Percentiles rank a stretch among this genome's conserved stretches.
Evolutionary conservation across 1,140 invertebrate species (phyloP).

Genomic region (Drosophila virilis): DNA sequence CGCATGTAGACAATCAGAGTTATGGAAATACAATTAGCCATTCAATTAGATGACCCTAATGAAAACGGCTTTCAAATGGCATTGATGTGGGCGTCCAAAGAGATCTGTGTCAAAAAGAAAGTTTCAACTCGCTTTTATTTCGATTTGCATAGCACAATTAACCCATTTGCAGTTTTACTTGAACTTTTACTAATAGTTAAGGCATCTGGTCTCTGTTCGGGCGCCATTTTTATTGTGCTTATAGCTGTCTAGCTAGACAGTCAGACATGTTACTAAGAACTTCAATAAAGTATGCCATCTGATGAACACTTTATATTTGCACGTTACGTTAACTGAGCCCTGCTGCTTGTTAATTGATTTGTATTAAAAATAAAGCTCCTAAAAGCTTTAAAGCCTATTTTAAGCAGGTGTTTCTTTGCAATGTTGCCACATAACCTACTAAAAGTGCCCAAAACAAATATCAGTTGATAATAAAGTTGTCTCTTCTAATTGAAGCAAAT

Average conservation of each 20-base stretch:
- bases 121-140: not conserved
- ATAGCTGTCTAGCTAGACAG: not conserved
- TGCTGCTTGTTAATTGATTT: not conserved
- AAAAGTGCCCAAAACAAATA: conserved; percentile 3
- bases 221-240: not conserved
- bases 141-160: not conserved
- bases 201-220: not conserved
- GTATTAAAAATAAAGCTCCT: not conserved
- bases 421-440: not conserved
- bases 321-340: no score
- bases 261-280: no score
- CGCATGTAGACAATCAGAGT: conserved; percentile 45
- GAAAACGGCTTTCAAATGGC: conserved; percentile 1
- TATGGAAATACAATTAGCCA: conserved; percentile 42
- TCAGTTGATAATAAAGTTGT: conserved; percentile 35
- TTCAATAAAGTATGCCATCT: no score
- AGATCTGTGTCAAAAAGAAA: not conserved
- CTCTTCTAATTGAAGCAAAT: conserved; percentile 29
- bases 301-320: no score
- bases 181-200: not conserved
- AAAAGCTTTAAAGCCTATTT: not conserved
- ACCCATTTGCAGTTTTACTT: not conserved
- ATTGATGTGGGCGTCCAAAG: not conserved
- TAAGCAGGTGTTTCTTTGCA: not conserved
- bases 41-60: conserved; percentile 8